These are phyloP conservation scores for Tiphia femorata DNA, from an alignment of 2,888 invertebrate species.

Conservation along the genomic window DNA sequence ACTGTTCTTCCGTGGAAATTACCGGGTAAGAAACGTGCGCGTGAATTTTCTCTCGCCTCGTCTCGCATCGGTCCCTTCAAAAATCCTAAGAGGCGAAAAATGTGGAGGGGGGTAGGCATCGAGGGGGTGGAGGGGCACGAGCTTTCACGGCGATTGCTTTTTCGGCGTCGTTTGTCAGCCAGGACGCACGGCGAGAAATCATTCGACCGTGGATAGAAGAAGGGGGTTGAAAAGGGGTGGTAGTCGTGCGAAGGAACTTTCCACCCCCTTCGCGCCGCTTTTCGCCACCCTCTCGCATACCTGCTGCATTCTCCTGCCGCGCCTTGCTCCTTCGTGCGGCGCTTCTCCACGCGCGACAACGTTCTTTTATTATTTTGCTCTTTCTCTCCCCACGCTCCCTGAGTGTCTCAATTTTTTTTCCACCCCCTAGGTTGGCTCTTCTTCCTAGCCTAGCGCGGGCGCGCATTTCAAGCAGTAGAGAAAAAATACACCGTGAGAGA, in stretches of 20 bases:
- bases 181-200: constrained; percentile 39
- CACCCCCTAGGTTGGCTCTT: background rate
- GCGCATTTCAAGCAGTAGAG: too few species aligned
- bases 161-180: constrained; percentile 54
- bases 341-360: background rate
- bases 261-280: background rate
- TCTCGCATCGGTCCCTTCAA: constrained; percentile 7
- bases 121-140: constrained; percentile 15
- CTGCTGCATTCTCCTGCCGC: background rate
- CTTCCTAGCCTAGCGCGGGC: too few species aligned
- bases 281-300: background rate
- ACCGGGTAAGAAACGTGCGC: too few species aligned
- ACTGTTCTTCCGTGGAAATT: too few species aligned
- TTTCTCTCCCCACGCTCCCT: background rate
- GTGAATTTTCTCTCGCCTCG: too few species aligned
- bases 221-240: background rate
- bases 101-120: constrained; percentile 3
- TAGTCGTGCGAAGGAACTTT: too few species aligned
- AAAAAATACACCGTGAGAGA: background rate
- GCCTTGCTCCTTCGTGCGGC: background rate
- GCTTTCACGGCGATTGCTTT: constrained; percentile 60
- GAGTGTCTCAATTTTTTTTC: background rate
- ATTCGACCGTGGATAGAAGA: constrained; percentile 28
- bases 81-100: constrained; percentile 10
- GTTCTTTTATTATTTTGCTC: constrained; percentile 36